Base-by-base conservation (phyloP, 2,113 vertebrate species). In the Vicugna pacos region DNA sequence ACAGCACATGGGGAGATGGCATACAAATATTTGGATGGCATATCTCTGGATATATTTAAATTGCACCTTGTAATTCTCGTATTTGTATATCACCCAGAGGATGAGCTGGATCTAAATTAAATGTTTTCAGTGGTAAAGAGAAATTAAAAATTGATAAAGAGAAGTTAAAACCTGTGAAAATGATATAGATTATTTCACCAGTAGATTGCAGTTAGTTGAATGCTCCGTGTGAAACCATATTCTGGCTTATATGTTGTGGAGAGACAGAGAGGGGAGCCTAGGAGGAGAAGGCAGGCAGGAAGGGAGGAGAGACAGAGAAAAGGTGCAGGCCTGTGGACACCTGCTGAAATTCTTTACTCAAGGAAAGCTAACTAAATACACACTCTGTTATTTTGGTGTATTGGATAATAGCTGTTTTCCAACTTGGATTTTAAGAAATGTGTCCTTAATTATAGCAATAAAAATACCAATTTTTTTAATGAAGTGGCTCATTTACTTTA, bases 401-500 rank as follows among this genome's bases (percentile, higher is more conserved):
- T 89, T 38, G 12, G 8, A 62, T 72, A 85, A 64, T 12, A 95
- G 6, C 24, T 81, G 4, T 89, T 93, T 95, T 95, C 65, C 42
- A 93, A 30, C 30, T 80, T 97, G 50, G 50, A n/a, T 84, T 93
- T 89, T 80, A 83, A 76, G 30, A 97, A 91, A 48, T 80, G 7
- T 20, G 13, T 89, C 13, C 5, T 92, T 88, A 81, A 84, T 90
- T 84, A 50, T 4, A 93, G 48, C 30, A 92, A 32, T 81, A 87
- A 96, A 83, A 95, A 84, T 65, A 22, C 1, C 82, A 50, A 32
- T 15, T 65, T 87, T 70, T 87, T 52, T 3, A 13, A 84, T 19
- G 19, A 92, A 77, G 1, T 85, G 4, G 6, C 32, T 50, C 48
- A 87, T 64, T 69, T 35, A 62, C 84, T 95, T 96, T 93, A 56